Evolutionary conservation across 2,888 invertebrate genomes (phyloP), one percentile per base, ranked within the genome.

Genomic region (Ophioninae sp.): DNA sequence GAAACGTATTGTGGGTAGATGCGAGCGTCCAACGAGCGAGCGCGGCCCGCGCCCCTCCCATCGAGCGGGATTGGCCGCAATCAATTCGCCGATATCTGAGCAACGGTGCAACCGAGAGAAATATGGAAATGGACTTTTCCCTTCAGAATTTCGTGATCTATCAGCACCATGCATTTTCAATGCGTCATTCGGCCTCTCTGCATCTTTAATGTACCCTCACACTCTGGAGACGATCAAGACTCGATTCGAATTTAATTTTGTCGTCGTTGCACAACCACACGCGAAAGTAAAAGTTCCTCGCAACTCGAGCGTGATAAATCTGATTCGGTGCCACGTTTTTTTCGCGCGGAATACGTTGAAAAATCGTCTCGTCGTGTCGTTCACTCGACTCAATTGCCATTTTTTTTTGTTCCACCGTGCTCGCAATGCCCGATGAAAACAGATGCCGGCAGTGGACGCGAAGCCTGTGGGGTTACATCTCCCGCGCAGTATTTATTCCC

Each of bases 361-460:
- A 72, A 30, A 39, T 59, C 57, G 37, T 59, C 41, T 61, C 21
- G 20, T 39, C 21, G 44, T 61, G 72, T 59, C 59, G 59, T 72
- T 72, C 37, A 13, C 23, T 61, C 72, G 39, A 39, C 72, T 72
- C 72, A 8, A 59, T 72, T 39, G 20, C 59, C 39, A 39, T 20
- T 72, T 72, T 61, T 21, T 72, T 61, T 59, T 30, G 41, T 59
- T 39, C 41, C 21, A 41, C 41, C 39, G 37, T 57, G 57, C 37
- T 70, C 57, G 39, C 70, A 37, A 20, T 20, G 2, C 57, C 57
- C 59, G n/a, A 72, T 56, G 30, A 39, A 70, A 72, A 41, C 21
- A 6, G 7, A 57, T 37, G 39, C n/a, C 20, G 68, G 50, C 50
- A 23, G 50, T 23, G 68, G 20, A 50, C 30, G 17, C 21, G 68